phyloP scores from a whole-genome alignment of 1,140 invertebrate species.

The Nephotettix cincticeps region DNA sequence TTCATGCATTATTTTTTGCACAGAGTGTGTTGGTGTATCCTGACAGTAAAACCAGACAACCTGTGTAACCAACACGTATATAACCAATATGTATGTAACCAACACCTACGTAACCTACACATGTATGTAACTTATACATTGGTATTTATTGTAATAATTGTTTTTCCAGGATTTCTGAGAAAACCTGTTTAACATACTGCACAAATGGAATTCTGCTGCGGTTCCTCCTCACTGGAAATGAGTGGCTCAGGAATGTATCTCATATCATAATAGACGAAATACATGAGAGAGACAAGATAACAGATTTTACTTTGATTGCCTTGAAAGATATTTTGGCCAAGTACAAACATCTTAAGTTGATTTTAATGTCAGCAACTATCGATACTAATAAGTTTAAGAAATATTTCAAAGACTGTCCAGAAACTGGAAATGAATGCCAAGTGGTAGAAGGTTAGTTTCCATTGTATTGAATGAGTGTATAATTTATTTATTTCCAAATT shows the following conservation, averaged over 20 bases:
- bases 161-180: conserved; percentile 65
- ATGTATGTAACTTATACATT: no score
- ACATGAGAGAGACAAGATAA: conserved; percentile 92
- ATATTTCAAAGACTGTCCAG: conserved; percentile 66
- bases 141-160: no score
- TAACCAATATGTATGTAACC: no score
- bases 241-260: conserved; percentile 63
- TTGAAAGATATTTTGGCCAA: conserved; percentile 77
- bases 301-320: conserved; percentile 88
- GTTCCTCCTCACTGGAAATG: conserved; percentile 55
- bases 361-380: conserved; percentile 88
- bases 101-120: no score
- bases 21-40: no score
- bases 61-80: no score
- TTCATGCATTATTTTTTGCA: no score
- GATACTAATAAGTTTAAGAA: conserved; percentile 67
- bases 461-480: no score
- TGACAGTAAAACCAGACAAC: no score
- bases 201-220: conserved; percentile 71
- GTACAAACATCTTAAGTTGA: conserved; percentile 55
- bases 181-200: conserved; percentile 84
- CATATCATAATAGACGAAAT: conserved; percentile 95
- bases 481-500: no score
- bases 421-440: conserved; percentile 17
- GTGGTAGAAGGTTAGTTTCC: conserved; percentile 29